phyloP scores from a whole-genome alignment of 2,113 vertebrate species.

The Onychostruthus taczanowskii region DNA sequence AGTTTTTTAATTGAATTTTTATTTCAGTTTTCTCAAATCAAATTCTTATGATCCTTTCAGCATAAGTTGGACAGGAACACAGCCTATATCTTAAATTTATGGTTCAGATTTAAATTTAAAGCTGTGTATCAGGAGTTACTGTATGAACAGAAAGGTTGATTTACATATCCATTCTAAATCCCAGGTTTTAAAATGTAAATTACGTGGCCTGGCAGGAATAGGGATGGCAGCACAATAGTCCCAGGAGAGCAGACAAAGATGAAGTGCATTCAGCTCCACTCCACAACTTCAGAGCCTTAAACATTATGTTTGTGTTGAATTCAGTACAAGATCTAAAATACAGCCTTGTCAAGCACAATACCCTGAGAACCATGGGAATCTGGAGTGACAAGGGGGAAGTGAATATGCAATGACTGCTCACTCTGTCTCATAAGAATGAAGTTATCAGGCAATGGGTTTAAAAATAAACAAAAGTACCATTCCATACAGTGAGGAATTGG shows the following conservation, averaged over 20 bases:
- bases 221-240: background rate
- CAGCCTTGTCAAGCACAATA: background rate
- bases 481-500: background rate
- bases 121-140: background rate
- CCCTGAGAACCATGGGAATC: background rate
- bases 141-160: background rate
- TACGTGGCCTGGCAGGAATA: background rate
- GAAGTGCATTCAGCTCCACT: background rate
- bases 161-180: conserved; percentile 3
- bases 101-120: background rate
- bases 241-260: background rate
- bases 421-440: background rate
- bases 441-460: background rate
- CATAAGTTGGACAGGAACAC: background rate
- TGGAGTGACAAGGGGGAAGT: background rate
- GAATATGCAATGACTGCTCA: conserved; percentile 2
- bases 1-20: background rate
- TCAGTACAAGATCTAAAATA: conserved; percentile 13
- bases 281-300: background rate
- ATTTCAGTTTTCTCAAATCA: background rate
- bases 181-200: conserved; percentile 23
- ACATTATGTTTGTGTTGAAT: background rate
- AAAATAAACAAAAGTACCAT: background rate
- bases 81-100: background rate
- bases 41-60: background rate